Evolutionary conservation across 1,140 invertebrate genomes (phyloP), one percentile per base, ranked within the genome.

Genomic region (Drosophila virilis): DNA sequence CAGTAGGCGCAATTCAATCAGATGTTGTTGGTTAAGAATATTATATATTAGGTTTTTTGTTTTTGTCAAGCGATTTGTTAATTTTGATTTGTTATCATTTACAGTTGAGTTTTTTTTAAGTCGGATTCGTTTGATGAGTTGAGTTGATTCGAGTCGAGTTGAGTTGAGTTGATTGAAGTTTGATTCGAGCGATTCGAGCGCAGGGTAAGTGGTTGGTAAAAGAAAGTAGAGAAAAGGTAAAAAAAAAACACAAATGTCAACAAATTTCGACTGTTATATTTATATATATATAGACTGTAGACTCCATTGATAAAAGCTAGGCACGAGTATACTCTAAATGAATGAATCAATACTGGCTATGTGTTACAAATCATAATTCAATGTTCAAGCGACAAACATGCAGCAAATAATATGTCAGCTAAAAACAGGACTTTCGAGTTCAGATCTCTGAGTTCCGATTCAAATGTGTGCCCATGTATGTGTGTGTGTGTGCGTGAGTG

Each of bases 201-300:
- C 79, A 88, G 77, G 83, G 75, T 86, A 73, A 75, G 76, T 81
- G 68, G 64, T 73, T 81, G 61, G 45, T 77, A 80, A 74, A 78
- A 76, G 66, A 84, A 78, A 88, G 80, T 78, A 90, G 78, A 89
- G 80, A 84, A 84, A 74, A 84, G 58, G 58, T 61, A 62, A 82
- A 86, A 77, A 77, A 91, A 80, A 28, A 91, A 80, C 73, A 90
- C 79, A 82, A 78, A 82, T 76, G 85, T 86, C 79, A 86, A 86
- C 78, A 88, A 68, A 80, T 72, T 58, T 84, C 62, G 46, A 74
- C 70, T 70, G 70, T 51, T 35, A 48, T 68, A 15, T n/a, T n/a
- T 42, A 42, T 15, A 40, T 40, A 40, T 15, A 13, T 52, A 13
- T 52, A 51, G n/a, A 33, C 50, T 52, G 13, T 50, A 57, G 52